Base-by-base conservation (phyloP, 2,888 invertebrate species). In the Xestia rhomboidea region DNA sequence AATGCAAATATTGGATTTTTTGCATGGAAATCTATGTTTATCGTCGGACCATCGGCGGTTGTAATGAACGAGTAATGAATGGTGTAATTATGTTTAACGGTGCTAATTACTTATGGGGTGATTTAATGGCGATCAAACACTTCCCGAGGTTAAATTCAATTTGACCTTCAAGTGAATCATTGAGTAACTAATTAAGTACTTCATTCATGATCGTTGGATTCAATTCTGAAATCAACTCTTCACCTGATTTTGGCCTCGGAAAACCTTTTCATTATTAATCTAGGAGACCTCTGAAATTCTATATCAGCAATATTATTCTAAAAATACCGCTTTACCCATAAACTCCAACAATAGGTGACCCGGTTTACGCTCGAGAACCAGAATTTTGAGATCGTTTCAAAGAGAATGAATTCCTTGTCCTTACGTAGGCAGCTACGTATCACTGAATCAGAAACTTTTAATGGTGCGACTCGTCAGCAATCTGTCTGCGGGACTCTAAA, bases 381-480 rank as follows among this genome's bases (percentile, higher is more conserved):
- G 51, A 82, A 77, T 79, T 87, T 76, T 63, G 41, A 49, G 41
- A 57, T 51, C 30, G 18, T 68, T 66, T 77, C 73, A 86, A 82
- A 84, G 82, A 84, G 79, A 88, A 86, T 88, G 73, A 81, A 80
- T 83, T 73, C 46, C 85, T 74, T 79, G 83, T 77, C 78, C 84
- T 74, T 83, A 76, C 66, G 72, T 82, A 80, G 77, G 80, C 73
- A 81, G 80, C 79, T 85, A 84, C 89, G 89, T 90, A 90, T 91
- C 93, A 93, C 86, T 93, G 93, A 90, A 90, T 93, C 92, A 91
- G 92, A 93, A 94, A 94, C 90, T 94, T 94, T 94, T 94, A 95
- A 95, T 93, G 94, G 91, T 88, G 89, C 86, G 88, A 91, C 89
- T 92, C 91, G 91, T 90, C 91, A 92, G 90, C 92, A 90, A 91